phyloP scores from a whole-genome alignment of 2,113 vertebrate species.

The Barnardius zonarius region DNA sequence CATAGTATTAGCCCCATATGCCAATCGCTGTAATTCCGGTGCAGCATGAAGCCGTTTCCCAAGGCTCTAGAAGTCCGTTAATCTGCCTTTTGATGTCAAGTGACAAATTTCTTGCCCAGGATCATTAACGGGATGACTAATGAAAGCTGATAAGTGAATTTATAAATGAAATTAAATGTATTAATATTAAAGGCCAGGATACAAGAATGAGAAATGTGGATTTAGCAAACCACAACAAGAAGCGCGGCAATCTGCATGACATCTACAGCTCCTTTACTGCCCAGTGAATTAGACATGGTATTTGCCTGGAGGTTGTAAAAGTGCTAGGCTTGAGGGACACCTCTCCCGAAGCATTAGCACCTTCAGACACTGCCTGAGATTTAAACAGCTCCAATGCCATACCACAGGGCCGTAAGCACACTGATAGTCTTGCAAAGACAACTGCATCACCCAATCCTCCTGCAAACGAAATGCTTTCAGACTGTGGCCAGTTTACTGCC shows the following conservation, averaged over 20 bases:
- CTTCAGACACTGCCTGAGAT: neutral
- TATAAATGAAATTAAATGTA: slow-evolving; percentile 57
- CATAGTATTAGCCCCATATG: neutral
- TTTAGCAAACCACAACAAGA: slow-evolving; percentile 41
- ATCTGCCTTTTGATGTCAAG: slow-evolving; percentile 53
- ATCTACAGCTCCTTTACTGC: slow-evolving; percentile 14
- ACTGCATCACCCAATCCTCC: neutral
- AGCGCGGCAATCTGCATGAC: neutral
- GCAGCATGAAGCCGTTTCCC: neutral
- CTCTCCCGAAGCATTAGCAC: neutral
- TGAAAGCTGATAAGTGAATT: slow-evolving; percentile 47
- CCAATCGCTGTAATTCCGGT: neutral
- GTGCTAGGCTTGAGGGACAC: slow-evolving; percentile 3
- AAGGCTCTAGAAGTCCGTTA: slow-evolving; percentile 34
- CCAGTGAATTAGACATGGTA: neutral
- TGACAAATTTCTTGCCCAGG: slow-evolving; percentile 43
- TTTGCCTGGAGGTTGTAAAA: neutral
- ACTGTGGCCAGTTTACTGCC: neutral
- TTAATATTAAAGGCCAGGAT: slow-evolving; percentile 32
- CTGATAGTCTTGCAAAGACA: neutral
- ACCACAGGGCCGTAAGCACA: neutral
- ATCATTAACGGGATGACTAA: slow-evolving; percentile 50
- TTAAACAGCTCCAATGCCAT: neutral
- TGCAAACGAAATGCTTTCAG: neutral
- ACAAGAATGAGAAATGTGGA: neutral